Percentiles rank a stretch among this genome's conserved stretches.
These are phyloP conservation scores for Leucophenga montana DNA, from an alignment of 2,888 invertebrate species.

Conservation along the genomic window DNA sequence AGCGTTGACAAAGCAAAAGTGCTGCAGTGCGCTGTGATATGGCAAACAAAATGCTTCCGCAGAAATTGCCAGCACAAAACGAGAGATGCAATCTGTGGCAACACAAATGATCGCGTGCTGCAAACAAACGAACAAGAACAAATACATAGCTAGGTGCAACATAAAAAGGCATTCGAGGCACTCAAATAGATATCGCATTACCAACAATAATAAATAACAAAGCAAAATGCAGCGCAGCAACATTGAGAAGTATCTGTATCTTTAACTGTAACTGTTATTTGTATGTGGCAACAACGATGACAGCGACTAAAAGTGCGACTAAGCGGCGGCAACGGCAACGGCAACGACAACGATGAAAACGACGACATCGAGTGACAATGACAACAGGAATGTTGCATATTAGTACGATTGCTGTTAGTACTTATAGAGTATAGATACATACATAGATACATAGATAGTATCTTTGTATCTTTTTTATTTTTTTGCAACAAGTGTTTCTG, in stretches of 20 bases:
- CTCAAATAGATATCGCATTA: conserved; percentile 51
- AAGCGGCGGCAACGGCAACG: no score
- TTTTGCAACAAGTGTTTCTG: conserved; percentile 30
- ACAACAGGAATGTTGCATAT: conserved; percentile 36
- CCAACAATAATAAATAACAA: conserved; percentile 28
- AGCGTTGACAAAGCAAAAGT: no score
- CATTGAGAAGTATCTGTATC: conserved; percentile 37
- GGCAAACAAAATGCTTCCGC: background rate
- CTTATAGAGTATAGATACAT: background rate
- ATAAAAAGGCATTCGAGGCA: conserved; percentile 27
- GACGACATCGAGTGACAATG: conserved; percentile 49
- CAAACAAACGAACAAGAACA: conserved; percentile 35
- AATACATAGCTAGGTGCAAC: conserved; percentile 31
- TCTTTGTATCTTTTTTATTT: conserved; percentile 18
- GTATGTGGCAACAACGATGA: conserved; percentile 29
- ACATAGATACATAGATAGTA: conserved; percentile 10
- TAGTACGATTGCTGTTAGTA: conserved; percentile 10
- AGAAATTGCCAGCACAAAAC: conserved; percentile 1
- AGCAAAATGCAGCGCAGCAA: background rate
- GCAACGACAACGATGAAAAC: no score
- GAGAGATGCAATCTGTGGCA: conserved; percentile 32
- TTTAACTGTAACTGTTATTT: conserved; percentile 56
- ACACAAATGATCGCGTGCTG: conserved; percentile 13
- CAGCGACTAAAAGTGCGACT: background rate
- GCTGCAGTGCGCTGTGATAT: no score